Evolutionary conservation across 2,888 invertebrate genomes (phyloP).

Genomic region (Eugnorisma glareosa): DNA sequence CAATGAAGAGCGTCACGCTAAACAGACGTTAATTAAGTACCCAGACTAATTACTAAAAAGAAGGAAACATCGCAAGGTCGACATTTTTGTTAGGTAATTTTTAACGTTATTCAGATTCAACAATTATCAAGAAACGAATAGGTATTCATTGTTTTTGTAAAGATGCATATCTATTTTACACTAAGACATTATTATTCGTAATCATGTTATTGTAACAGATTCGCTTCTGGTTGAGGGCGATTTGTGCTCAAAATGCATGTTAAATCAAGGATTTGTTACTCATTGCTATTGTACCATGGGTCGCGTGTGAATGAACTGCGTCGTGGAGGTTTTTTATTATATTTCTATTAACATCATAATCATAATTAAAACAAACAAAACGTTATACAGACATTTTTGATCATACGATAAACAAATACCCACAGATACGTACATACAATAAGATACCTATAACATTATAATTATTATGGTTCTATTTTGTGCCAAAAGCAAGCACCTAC

Average conservation of each 20-base stretch:
- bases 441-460: background rate
- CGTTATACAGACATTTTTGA: conserved; percentile 14
- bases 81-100: conserved; percentile 62
- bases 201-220: conserved; percentile 36
- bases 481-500: background rate
- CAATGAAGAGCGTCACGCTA: conserved; percentile 55
- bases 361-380: conserved; percentile 30
- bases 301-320: conserved; percentile 47
- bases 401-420: conserved; percentile 8
- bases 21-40: conserved; percentile 59
- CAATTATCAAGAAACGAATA: conserved; percentile 43
- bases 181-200: conserved; percentile 57
- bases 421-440: background rate
- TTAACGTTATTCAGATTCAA: conserved; percentile 48
- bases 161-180: conserved; percentile 67
- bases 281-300: conserved; percentile 33
- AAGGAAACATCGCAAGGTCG: conserved; percentile 73
- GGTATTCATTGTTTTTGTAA: conserved; percentile 36
- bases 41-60: conserved; percentile 68
- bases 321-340: conserved; percentile 18
- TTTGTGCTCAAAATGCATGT: conserved; percentile 40
- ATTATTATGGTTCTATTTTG: background rate
- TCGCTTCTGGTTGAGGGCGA: conserved; percentile 51
- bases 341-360: conserved; percentile 7
- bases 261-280: conserved; percentile 43